phyloP scores from a whole-genome alignment of 2,113 vertebrate species.

The Motacilla alba region DNA sequence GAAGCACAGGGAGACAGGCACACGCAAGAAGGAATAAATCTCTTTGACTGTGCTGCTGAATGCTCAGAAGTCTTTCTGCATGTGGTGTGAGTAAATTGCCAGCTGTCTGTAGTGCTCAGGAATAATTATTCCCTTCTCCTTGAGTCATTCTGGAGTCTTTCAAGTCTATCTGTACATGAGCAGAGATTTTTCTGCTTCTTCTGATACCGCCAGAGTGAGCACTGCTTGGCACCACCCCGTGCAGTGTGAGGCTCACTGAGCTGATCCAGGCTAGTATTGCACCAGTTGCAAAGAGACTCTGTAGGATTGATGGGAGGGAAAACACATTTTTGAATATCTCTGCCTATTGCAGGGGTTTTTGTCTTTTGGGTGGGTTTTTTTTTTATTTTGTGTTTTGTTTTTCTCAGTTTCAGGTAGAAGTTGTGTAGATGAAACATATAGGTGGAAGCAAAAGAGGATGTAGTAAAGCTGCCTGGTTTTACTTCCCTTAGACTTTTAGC shows the following conservation, averaged over 20 bases:
- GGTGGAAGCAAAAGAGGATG: not conserved
- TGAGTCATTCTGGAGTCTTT: not conserved
- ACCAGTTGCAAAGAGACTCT: not conserved
- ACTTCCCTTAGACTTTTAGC: not conserved
- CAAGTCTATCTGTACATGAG: not conserved
- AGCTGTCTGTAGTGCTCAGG: not conserved
- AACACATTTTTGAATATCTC: not conserved
- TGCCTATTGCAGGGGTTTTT: not conserved
- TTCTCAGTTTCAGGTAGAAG: not conserved
- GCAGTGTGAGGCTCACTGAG: not conserved
- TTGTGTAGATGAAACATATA: not conserved
- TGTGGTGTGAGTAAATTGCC: not conserved
- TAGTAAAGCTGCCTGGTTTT: accelerated
- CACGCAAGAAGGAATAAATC: not conserved
- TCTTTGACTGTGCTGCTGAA: not conserved
- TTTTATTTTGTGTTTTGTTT: not conserved
- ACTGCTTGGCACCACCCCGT: not conserved
- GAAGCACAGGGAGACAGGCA: not conserved
- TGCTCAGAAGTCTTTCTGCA: not conserved
- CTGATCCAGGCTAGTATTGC: not conserved
- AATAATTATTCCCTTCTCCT: not conserved
- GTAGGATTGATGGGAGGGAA: not conserved
- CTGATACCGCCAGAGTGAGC: not conserved
- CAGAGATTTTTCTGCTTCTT: not conserved
- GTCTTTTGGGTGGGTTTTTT: no score